Evolutionary conservation across 2,888 invertebrate species (phyloP), one percentile per base, ranked within the genome.

Genomic region (Conops quadrifasciatus): DNA sequence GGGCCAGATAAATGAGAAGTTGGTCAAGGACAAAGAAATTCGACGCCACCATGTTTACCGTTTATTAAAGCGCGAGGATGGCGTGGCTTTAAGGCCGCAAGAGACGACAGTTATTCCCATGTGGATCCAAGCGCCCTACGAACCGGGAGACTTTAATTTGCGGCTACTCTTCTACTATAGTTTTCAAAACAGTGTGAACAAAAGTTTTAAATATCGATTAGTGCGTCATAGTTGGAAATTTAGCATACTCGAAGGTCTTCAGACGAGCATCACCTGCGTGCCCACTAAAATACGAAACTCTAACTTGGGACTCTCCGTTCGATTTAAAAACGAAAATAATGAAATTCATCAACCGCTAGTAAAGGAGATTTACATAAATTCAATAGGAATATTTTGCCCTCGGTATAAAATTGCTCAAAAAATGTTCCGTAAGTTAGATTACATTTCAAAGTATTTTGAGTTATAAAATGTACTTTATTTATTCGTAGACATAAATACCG

Each of bases 141-240:
- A 87, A 58, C 89, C 90, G 66, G 93, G 92, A 1, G 86, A 87
- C 28, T 89, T 90, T 76, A 85, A 87, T 4, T 84, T 93, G 58
- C 90, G 93, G 81, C 85, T 93, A 76, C 87, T 94, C 63, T 91
- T 94, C 82, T 93, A 93, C 81, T 94, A 93, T 80, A 91, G 91
- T 79, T 89, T 85, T 72, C 82, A 85, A 0, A 73, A 76, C 0
- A 53, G 70, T 2, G 69, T 72, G 0, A 80, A 76, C 66, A 62
- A 78, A 3, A 76, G 78, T 51, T 84, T 80, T 9, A 85, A 75
- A 82, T 87, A 91, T 81, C 88, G 91, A 47, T 82, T 91, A 67
- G 88, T 91, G 62, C 88, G 91, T 28, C 91, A 92, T 77, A 88
- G 88, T 68, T 91, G 91, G 90, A 88, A 89, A 75, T 84, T 91